Base-by-base conservation (phyloP, 2,888 invertebrate genomes). In the Syrphus vitripennis region DNA sequence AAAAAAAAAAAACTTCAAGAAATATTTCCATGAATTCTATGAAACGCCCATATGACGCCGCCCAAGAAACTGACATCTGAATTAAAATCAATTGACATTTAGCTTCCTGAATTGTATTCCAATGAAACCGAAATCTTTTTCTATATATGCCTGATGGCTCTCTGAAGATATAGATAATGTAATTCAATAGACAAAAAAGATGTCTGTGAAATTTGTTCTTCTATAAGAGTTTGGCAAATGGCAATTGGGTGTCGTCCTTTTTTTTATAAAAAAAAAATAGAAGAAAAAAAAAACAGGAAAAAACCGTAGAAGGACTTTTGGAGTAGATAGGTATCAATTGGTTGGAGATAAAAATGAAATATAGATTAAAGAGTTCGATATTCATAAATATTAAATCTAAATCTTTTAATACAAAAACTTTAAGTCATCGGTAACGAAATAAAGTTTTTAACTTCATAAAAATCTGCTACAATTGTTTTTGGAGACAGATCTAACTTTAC, bases 21-120 rank as follows among this genome's bases (percentile, higher is more conserved):
- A 40, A 45, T 40, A 31, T 63, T 57, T 50, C 48, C 19, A 19
- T 45, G 19, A 45, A 16, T 37, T 55, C 34, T 69, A 53, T 37
- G 55, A 24, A 63, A 74, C 79, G 74, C 83, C 83, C 79, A 63
- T 48, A 50, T 70, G 79, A 83, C 83, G 79, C 76, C 81, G 71
- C 79, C 79, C 69, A 34, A 70, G 26, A 72, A 79, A 75, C 69
- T 83, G 83, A 83, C 83, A 83, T 79, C 69, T 79, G 79, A 83
- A 83, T 79, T 83, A 57, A 83, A 83, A 83, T 75, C 79, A 83
- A 83, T 83, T 83, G 79, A 83, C 79, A 83, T 70, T 42, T 26
- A 83, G 74, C 57, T 83, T 83, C 83, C 83, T 63, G 70, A 79
- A 74, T 65, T 63, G 61, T 63, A 70, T 79, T 83, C 75, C 74